Evolutionary conservation across 2,888 invertebrate species (phyloP).

Genomic region (Dasypolia templi): DNA sequence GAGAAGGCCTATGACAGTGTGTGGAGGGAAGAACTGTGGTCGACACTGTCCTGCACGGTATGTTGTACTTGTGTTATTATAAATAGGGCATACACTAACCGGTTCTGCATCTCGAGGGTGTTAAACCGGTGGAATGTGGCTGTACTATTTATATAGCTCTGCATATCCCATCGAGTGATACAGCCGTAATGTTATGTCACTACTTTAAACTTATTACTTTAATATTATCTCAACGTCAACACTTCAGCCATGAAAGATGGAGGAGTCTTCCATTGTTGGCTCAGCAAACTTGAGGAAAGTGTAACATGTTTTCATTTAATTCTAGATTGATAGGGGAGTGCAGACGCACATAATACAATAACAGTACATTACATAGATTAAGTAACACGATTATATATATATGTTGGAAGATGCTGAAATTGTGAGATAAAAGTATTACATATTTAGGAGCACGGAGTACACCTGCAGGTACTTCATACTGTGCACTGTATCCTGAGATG

Average conservation of each 20-base stretch:
- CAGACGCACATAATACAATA: too few relatives aligned
- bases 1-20: too few relatives aligned
- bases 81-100: too few relatives aligned
- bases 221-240: neutral
- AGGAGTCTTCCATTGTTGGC: conserved; percentile 1
- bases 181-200: neutral
- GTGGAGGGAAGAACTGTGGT: too few relatives aligned
- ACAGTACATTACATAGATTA: neutral
- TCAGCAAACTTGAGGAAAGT: conserved; percentile 30
- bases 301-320: conserved; percentile 47
- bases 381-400: neutral
- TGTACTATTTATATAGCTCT: neutral
- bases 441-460: neutral
- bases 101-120: too few relatives aligned
- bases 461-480: too few relatives aligned
- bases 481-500: too few relatives aligned
- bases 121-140: neutral
- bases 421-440: neutral
- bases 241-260: neutral
- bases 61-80: too few relatives aligned
- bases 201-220: conserved; percentile 6
- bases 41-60: too few relatives aligned
- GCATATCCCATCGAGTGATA: neutral
- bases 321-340: neutral
- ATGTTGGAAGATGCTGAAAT: neutral